phyloP scores from a whole-genome alignment of 2,113 vertebrate species.

The Connochaetes taurinus region DNA sequence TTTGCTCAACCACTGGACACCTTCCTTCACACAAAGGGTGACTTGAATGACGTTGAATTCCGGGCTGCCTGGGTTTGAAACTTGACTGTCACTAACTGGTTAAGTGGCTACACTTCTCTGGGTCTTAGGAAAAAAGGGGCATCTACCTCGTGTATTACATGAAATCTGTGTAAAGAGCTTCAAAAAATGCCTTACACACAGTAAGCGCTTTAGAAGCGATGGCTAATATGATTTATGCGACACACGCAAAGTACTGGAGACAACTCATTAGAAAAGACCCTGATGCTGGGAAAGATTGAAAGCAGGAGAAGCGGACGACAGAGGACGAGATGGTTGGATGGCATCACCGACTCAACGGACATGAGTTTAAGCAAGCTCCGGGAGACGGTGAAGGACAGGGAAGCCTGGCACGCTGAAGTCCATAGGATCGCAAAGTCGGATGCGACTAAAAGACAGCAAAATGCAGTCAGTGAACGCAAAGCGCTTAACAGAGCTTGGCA shows the following conservation, averaged over 20 bases:
- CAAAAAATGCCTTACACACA: background rate
- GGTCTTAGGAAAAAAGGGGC: background rate
- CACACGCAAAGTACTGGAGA: background rate
- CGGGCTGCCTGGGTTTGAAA: background rate
- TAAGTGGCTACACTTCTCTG: background rate
- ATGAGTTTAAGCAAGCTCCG: background rate
- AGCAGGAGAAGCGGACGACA: background rate
- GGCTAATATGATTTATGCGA: background rate
- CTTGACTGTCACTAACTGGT: background rate
- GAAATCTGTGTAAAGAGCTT: background rate
- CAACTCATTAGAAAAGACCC: background rate
- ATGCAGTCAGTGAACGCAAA: background rate
- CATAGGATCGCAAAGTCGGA: background rate
- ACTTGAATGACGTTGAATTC: background rate
- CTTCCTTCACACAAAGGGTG: background rate
- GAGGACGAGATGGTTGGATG: background rate
- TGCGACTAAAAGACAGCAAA: background rate
- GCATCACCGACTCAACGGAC: background rate
- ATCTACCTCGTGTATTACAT: background rate
- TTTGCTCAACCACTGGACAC: background rate
- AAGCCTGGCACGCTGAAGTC: background rate
- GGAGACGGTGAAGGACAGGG: background rate
- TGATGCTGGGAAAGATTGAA: background rate
- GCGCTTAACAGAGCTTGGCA: background rate
- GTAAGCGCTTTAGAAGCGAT: background rate